phyloP scores from a whole-genome alignment of 2,888 invertebrate genomes.

The Shargacucullia verbasci region DNA sequence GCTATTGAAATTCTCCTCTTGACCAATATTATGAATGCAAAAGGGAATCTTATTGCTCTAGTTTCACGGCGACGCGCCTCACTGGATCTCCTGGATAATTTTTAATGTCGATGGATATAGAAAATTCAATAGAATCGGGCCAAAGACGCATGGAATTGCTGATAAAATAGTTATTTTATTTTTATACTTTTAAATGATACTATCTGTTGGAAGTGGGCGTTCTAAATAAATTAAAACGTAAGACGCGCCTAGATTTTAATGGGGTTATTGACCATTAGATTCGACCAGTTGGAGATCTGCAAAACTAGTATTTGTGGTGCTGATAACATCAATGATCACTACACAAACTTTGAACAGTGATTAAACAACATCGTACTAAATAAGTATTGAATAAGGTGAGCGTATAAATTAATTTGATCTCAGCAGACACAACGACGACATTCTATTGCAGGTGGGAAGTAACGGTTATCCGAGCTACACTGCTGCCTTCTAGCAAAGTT shows the following conservation, averaged over 20 bases:
- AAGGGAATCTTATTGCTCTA: no score
- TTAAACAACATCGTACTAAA: background rate
- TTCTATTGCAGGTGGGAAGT: constrained; percentile 5
- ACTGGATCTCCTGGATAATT: no score
- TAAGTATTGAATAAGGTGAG: constrained; percentile 23
- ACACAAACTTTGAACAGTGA: no score
- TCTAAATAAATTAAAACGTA: constrained; percentile 22
- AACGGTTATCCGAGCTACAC: background rate
- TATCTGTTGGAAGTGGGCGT: constrained; percentile 19
- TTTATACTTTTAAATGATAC: constrained; percentile 18
- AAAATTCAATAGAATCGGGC: no score
- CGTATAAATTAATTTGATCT: constrained; percentile 11
- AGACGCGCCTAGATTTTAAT: constrained; percentile 26
- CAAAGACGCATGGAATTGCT: no score
- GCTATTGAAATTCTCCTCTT: no score
- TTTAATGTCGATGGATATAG: no score
- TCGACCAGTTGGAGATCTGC: constrained; percentile 14
- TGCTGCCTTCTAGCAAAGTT: constrained; percentile 14
- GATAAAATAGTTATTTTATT: no score
- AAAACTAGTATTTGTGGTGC: constrained; percentile 15
- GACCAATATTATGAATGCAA: no score
- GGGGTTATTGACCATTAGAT: constrained; percentile 39
- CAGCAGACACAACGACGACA: constrained; percentile 31
- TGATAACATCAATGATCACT: constrained; percentile 38
- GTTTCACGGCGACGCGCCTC: no score